Conservation (phyloP, 1,140 invertebrate genomes). For the Anoplophora glabripennis region DNA sequence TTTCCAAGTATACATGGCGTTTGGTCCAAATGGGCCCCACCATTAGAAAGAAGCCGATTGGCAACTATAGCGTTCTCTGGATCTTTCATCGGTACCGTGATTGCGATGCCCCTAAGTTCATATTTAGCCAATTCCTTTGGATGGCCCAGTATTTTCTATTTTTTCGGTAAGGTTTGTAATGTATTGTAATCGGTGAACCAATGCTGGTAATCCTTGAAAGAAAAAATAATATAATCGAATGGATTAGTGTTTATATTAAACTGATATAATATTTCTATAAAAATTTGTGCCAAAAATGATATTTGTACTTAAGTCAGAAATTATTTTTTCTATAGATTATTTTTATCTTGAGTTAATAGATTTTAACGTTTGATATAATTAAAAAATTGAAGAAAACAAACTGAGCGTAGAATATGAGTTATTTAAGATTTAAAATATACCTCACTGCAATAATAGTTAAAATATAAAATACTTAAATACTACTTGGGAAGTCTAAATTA, state of each 20-base stretch:
- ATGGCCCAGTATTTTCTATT: conserved; percentile 87
- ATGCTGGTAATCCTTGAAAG: no score
- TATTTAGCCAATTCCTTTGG: conserved; percentile 69
- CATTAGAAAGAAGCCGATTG: conserved; percentile 73
- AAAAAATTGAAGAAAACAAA: no score
- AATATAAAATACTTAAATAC: neutral
- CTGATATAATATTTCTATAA: no score
- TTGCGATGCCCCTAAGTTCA: conserved; percentile 74
- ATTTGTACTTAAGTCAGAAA: no score
- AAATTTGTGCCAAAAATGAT: no score
- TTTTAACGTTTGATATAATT: no score
- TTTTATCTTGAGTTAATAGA: no score
- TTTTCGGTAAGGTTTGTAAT: conserved; percentile 83
- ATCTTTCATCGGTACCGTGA: conserved; percentile 77
- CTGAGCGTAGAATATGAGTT: no score
- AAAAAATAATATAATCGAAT: no score
- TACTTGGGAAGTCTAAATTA: neutral
- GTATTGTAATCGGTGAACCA: no score
- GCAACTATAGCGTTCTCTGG: conserved; percentile 79
- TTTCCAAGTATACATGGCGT: conserved; percentile 87
- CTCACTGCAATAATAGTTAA: neutral
- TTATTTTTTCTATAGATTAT: no score
- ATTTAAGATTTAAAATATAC: neutral
- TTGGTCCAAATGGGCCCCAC: conserved; percentile 87
- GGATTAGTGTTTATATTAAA: no score